Percentiles rank a stretch among this genome's conserved stretches.
These are phyloP conservation scores for Zelleria hepariella DNA, from an alignment of 2,888 invertebrate genomes.

Conservation along the genomic window DNA sequence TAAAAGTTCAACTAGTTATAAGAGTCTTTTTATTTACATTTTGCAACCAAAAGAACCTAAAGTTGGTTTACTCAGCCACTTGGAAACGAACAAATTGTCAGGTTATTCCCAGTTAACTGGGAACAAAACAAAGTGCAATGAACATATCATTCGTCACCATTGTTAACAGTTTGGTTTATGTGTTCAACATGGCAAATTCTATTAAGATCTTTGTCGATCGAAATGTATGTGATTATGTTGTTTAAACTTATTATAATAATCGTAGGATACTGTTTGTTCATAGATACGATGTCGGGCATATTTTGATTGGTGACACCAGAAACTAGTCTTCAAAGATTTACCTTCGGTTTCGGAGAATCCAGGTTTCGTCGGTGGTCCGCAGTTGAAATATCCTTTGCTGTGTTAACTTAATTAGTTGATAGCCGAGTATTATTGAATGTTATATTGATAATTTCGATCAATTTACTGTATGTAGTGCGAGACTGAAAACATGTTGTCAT, in stretches of 20 bases:
- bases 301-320: background rate
- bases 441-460: background rate
- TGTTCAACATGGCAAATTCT: background rate
- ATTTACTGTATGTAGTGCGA: slow-evolving; percentile 1
- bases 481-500: background rate
- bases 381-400: background rate
- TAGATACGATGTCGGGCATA: background rate
- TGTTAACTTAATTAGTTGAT: background rate
- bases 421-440: background rate
- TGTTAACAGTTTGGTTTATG: background rate
- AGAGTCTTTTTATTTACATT: slow-evolving; percentile 2
- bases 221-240: background rate
- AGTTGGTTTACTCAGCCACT: background rate
- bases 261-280: background rate
- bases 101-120: slow-evolving; percentile 7
- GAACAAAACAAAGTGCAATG: slow-evolving; percentile 15
- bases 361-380: background rate
- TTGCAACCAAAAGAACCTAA: background rate
- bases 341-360: background rate
- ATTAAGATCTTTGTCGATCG: background rate
- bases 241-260: background rate
- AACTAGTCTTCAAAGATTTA: too few relatives aligned
- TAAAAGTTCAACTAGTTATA: slow-evolving; percentile 7
- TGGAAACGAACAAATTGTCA: background rate
- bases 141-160: slow-evolving; percentile 17